Evolutionary conservation across 2,888 invertebrate genomes (phyloP), one percentile per base, ranked within the genome.

Genomic region (Xestia ashworthii): DNA sequence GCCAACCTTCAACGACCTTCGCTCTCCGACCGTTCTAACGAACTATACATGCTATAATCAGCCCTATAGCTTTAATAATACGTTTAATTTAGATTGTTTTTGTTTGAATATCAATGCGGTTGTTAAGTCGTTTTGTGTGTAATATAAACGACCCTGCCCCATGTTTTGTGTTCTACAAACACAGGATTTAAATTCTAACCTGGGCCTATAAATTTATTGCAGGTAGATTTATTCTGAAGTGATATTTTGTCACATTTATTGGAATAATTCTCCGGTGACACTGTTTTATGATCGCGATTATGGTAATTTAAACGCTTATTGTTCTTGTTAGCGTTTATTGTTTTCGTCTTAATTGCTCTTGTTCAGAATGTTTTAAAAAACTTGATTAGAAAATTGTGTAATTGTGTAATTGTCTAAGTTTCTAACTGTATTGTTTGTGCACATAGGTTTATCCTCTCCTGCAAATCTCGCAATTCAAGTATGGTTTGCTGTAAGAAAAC

Each of bases 1-100:
- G 95, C 95, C 96, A 96, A 96, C 96, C 96, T 96, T 96, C 96
- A 96, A 96, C 96, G 96, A 96, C 96, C 96, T 96, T 96, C 96
- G 96, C 96, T 96, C 96, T 94, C 94, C 95, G 94, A 95, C 95
- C 95, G 94, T 91, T 90, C 92, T 89, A 90, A 90, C 91, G 90
- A 91, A 88, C 89, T 88, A 88, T 85, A 85, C 93, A 93, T 78
- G 82, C 88, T 72, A 89, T 87, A 87, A 85, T 86, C 83, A 87
- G 84, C 89, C 84, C 75, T 90, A 90, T 69, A 50, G 70, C 70
- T 71, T 77, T 74, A 69, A 80, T 83, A 82, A 58, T 16, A 67
- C 64, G 68, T 76, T 83, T 80, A 73, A 25, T 79, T 66, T 85
- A 89, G 80, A 55, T 74, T 74, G 86, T 66, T 85, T 84, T 93